Evolutionary conservation across 2,113 vertebrate genomes (phyloP).

Genomic region (Festucalex cinctus): DNA sequence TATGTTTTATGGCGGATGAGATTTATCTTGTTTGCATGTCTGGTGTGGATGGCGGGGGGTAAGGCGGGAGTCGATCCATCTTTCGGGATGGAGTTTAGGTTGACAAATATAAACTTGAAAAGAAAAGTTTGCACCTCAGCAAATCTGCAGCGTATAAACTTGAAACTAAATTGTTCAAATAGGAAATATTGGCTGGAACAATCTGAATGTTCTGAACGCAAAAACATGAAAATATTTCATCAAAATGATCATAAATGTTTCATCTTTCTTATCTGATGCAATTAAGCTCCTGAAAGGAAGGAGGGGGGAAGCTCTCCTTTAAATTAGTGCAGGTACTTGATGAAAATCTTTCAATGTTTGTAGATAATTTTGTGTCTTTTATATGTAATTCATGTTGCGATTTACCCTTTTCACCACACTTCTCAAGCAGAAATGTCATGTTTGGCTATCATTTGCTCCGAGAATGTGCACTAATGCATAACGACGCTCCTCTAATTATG

Average conservation of each 20-base stretch:
- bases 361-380: not conserved
- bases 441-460: not conserved
- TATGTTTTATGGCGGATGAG: conserved; percentile 16
- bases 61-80: not conserved
- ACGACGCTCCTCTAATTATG: conserved; percentile 7
- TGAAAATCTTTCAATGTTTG: not conserved
- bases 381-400: not conserved
- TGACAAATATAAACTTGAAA: not conserved
- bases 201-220: not conserved
- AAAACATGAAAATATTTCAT: too few species aligned
- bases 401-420: not conserved
- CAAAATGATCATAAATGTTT: too few species aligned
- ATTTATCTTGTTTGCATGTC: conserved; percentile 32
- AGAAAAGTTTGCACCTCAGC: not conserved
- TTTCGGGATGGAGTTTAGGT: not conserved
- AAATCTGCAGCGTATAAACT: not conserved
- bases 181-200: not conserved
- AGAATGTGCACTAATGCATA: not conserved
- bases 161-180: not conserved
- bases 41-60: not conserved
- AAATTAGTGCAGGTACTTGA: too few species aligned
- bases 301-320: not conserved
- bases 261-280: too few species aligned
- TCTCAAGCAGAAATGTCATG: conserved; percentile 1
- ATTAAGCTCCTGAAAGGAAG: too few species aligned